These are phyloP conservation scores for Calameuta pallipes DNA, from an alignment of 2,888 invertebrate species.

Conservation along the genomic window DNA sequence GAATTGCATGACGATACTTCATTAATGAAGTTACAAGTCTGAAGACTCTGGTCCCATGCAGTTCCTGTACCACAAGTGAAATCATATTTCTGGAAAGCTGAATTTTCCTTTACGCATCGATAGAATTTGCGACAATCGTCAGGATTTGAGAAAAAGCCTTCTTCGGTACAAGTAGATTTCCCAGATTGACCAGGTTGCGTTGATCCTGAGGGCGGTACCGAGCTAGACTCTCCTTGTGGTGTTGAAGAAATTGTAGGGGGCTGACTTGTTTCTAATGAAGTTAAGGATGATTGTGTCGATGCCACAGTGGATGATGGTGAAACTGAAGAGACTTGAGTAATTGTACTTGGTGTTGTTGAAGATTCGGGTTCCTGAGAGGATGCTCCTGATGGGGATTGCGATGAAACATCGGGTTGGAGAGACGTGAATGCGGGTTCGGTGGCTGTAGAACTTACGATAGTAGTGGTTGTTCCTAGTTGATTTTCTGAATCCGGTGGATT, in stretches of 20 bases:
- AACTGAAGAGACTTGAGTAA: conserved; percentile 1
- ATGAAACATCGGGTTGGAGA: no score
- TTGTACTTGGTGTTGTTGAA: conserved; percentile 13
- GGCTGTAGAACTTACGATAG: not conserved
- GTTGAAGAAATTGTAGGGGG: conserved; percentile 9
- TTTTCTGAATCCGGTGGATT: conserved; percentile 13
- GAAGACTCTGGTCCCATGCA: conserved; percentile 78
- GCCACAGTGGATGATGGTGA: conserved; percentile 3
- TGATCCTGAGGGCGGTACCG: conserved; percentile 10
- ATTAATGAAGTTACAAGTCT: conserved; percentile 76
- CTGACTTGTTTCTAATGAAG: conserved; percentile 10
- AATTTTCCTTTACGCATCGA: conserved; percentile 76
- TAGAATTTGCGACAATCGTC: conserved; percentile 81
- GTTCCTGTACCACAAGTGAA: conserved; percentile 82
- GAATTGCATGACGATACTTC: conserved; percentile 46
- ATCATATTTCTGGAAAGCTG: conserved; percentile 69
- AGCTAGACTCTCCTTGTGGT: conserved; percentile 1
- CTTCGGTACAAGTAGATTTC: conserved; percentile 67
- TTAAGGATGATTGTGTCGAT: conserved; percentile 6
- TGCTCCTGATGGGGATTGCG: no score
- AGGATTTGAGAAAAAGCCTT: conserved; percentile 79
- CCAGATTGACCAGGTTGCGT: conserved; percentile 10
- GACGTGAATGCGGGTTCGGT: not conserved
- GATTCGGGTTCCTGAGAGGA: conserved; percentile 12
- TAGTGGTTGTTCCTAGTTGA: not conserved